Base-by-base conservation (phyloP, 2,888 invertebrate genomes). In the Amphipyra berbera region DNA sequence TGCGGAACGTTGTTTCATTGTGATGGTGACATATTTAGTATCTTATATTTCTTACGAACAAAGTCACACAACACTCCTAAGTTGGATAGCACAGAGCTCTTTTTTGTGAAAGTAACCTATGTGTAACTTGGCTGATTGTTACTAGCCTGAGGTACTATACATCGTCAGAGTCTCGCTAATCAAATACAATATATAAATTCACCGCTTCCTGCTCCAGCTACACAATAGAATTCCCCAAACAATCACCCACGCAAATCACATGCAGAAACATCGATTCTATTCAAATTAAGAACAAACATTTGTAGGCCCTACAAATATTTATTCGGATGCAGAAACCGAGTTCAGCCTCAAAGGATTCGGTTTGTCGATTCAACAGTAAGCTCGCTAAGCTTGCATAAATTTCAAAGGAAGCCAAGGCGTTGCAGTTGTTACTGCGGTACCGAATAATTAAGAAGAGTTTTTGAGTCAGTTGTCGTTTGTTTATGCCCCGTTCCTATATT, bases 301-400 rank as follows among this genome's bases (percentile, higher is more conserved):
- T 12, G 44, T 38, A 58, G 27, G 50, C 46, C 9, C 41, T 40
- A 54, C 47, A 45, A 68, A 53, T 59, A 64, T 69, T 64, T 70
- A 52, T 64, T 55, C 15, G 30, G 35, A 15, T 47, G 35, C 54
- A 63, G 47, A 59, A 21, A 46, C 47, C 37, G 40, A 44, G 40
- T 30, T 52, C n/a, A 47, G 47, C 46, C 58, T 46, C 64, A 58
- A 63, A 69, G 58, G 68, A 70, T 55, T 69, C 64, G 6, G 52
- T 70, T 69, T 59, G 70, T 70, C 70, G 50, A 52, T 64, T 70
- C 58, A 35, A 52, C 64, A 38, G 58, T 64, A 64, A 69, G 55
- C 70, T 55, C n/a, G 15, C 40, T 52, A 55, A 69, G 68, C 68
- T 69, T 59, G 70, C 54, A 70, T 69, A 59, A 37, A 70, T 69